These are phyloP conservation scores for Tupaia tana DNA, from an alignment of 2,113 vertebrate species.

Conservation along the genomic window DNA sequence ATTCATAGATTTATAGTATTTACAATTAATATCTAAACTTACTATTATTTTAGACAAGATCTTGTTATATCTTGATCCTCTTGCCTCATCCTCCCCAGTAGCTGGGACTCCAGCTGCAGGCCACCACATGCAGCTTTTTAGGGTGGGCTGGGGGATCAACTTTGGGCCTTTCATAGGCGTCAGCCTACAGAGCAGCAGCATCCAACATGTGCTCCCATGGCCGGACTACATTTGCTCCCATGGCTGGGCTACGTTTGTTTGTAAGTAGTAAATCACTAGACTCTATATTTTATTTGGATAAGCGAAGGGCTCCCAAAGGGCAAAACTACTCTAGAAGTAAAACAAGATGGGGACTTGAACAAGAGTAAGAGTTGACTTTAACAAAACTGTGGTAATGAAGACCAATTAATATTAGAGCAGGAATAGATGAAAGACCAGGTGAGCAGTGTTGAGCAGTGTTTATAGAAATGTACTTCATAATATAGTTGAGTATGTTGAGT, in stretches of 20 bases:
- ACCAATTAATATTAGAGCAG: not conserved
- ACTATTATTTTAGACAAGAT: too few relatives aligned
- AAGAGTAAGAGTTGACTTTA: not conserved
- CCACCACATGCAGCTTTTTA: too few relatives aligned
- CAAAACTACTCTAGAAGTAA: not conserved
- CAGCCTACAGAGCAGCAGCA: too few relatives aligned
- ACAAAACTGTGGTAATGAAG: not conserved
- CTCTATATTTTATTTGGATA: constrained; percentile 6
- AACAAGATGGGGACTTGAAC: not conserved
- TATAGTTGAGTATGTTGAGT: not conserved
- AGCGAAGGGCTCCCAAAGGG: not conserved
- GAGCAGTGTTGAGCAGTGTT: not conserved
- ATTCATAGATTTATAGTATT: constrained; percentile 1
- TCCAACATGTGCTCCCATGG: too few relatives aligned
- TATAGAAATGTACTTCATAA: not conserved
- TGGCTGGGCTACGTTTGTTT: too few relatives aligned
- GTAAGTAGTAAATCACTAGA: not conserved
- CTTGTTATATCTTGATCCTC: too few relatives aligned
- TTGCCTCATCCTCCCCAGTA: too few relatives aligned
- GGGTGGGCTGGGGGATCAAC: too few relatives aligned
- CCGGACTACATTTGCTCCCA: too few relatives aligned
- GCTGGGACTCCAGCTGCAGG: too few relatives aligned
- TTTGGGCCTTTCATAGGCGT: too few relatives aligned
- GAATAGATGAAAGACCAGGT: not conserved
- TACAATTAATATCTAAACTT: not conserved